phyloP scores from a whole-genome alignment of 2,888 invertebrate species.

The Campaea margaritaria region DNA sequence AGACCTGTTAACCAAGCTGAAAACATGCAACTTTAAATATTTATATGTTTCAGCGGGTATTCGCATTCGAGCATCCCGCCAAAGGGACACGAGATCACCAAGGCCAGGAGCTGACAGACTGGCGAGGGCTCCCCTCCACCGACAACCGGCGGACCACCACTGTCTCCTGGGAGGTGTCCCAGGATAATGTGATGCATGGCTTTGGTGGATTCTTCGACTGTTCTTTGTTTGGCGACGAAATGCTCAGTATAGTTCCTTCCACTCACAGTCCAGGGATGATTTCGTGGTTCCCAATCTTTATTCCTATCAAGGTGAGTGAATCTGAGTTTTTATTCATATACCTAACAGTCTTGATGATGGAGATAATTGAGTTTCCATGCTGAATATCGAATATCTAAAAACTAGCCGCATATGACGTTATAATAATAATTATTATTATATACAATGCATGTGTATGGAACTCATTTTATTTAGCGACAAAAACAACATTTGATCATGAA shows the following conservation, averaged over 20 bases:
- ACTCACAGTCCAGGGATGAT: constrained; percentile 97
- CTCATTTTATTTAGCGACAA: no score
- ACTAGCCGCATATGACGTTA: no score
- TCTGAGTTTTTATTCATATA: no score
- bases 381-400: no score
- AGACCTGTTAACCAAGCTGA: no score
- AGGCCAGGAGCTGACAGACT: constrained; percentile 87
- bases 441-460: no score
- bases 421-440: no score
- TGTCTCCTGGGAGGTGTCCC: constrained; percentile 88
- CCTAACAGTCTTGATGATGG: no score
- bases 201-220: constrained; percentile 98
- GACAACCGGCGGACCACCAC: constrained; percentile 91
- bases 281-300: constrained; percentile 99
- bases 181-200: constrained; percentile 95
- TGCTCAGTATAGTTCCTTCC: constrained; percentile 94
- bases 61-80: constrained; percentile 97
- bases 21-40: background rate
- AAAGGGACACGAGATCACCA: constrained; percentile 88
- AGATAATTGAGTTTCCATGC: no score
- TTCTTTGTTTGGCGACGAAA: constrained; percentile 92
- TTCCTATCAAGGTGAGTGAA: constrained; percentile 90
- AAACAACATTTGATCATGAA: background rate
- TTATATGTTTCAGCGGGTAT: constrained; percentile 85
- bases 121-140: constrained; percentile 87